phyloP scores from a whole-genome alignment of 2,113 vertebrate genomes.

The Plecturocebus donacophilus region DNA sequence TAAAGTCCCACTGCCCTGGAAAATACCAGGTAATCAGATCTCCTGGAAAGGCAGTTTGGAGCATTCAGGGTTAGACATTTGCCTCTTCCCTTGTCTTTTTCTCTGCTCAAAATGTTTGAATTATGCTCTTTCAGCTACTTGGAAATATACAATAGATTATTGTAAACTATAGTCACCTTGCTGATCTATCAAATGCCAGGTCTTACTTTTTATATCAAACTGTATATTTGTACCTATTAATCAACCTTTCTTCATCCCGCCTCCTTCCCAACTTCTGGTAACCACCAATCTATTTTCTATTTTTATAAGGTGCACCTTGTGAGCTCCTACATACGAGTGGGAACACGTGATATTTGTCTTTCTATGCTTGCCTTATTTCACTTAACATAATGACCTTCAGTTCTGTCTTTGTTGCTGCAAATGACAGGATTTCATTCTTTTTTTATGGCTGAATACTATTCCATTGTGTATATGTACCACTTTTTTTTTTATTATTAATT shows the following conservation, averaged over 20 bases:
- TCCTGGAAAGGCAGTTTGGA: background rate
- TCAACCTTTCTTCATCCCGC: background rate
- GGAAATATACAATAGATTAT: background rate
- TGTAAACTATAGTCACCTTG: background rate
- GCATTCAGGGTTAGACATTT: background rate
- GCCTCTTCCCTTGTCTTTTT: background rate
- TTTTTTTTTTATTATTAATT: background rate
- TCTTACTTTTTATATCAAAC: background rate
- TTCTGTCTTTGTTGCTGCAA: background rate
- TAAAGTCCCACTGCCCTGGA: slow-evolving; percentile 38
- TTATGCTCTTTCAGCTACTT: background rate
- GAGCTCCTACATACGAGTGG: background rate
- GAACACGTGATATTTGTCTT: background rate
- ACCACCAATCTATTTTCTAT: background rate
- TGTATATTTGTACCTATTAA: background rate
- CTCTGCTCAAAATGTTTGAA: background rate
- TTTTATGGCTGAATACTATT: background rate
- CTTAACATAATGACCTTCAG: background rate
- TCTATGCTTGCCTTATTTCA: background rate
- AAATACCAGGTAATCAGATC: background rate
- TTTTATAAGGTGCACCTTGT: background rate
- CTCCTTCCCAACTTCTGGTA: background rate
- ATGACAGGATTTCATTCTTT: background rate
- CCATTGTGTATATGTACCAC: background rate
- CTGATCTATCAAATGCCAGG: background rate